phyloP scores from a whole-genome alignment of 2,113 vertebrate species.

The Galbula dea region DNA sequence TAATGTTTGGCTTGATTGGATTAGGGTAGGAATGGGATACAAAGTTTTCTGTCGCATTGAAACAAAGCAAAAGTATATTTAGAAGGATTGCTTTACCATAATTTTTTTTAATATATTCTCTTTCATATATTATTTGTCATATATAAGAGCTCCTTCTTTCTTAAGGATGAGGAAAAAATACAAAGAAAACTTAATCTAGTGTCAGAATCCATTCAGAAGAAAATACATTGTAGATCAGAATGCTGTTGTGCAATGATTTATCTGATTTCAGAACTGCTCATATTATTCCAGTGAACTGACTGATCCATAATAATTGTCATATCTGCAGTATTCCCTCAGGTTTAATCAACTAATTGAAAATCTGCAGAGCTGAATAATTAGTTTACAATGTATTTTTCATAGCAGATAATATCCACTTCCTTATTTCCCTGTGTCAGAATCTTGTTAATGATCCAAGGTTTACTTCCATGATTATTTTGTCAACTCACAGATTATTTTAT shows the following conservation, averaged over 20 bases:
- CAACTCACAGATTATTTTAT: background rate
- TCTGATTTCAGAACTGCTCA: background rate
- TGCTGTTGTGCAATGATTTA: background rate
- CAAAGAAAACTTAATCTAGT: background rate
- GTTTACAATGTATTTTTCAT: slow-evolving; percentile 24
- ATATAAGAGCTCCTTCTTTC: background rate
- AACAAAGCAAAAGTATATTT: slow-evolving; percentile 34
- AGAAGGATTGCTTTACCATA: background rate
- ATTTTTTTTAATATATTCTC: background rate
- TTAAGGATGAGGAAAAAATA: slow-evolving; percentile 14
- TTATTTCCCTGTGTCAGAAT: background rate
- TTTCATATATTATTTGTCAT: slow-evolving; percentile 1
- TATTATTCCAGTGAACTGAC: background rate
- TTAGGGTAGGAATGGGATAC: background rate
- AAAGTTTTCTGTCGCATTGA: background rate
- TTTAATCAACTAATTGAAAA: background rate
- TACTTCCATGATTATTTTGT: background rate
- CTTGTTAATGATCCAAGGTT: background rate
- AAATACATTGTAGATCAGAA: background rate
- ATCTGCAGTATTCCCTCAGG: background rate
- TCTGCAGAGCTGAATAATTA: background rate
- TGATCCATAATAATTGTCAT: background rate
- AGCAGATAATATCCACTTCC: background rate
- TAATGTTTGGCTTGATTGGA: background rate
- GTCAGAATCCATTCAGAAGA: slow-evolving; percentile 28